Evolutionary conservation across 2,113 vertebrate species (phyloP), one percentile per base, ranked within the genome.

Genomic region (Aviceda subcristata): DNA sequence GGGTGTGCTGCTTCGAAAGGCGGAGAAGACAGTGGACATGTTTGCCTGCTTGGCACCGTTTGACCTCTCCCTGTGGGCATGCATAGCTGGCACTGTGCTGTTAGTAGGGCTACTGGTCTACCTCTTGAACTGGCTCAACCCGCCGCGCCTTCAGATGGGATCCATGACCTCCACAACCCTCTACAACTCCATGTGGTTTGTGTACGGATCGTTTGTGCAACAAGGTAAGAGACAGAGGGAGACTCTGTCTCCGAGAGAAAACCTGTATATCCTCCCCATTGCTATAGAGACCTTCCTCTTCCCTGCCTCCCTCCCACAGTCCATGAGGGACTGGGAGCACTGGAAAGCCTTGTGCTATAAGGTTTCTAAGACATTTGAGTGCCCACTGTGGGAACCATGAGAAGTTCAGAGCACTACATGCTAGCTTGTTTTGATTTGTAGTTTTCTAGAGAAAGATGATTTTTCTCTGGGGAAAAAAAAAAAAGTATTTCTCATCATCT

Each of bases 131-230:
- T 99, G 99, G 99, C 98, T 99, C 85, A 99, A 99, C 96, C 99
- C 99, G 2, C 99, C 99, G 0, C 98, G 99, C 29, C 98, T 99
- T 59, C 99, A 99, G 94, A 99, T 99, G 99, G 99, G 99, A 89
- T 99, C 99, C 5, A 99, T 99, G 98, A 99, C 99, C 10, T 99
- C 99, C 17, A 99, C 99, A 34, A 99, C 99, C 1, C 99, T 99
- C 84, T 99, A 99, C 98, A 99, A 99, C 96, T 99, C 99, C 97
- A 99, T 99, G 99, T 99, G 99, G 99, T 99, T 99, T 73, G 99
- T 99, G 84, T 99, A 99, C 4, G 99, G 99, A 95, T 99, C 99
- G 84, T 99, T 99, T 87, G 99, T 99, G 46, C 99, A 99, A 26
- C 99, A 99, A 99, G 99, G 99, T 99, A 98, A 99, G 98, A 88